Base-by-base conservation (phyloP, 2,888 invertebrate species). In the Agrilus cyanescens region DNA sequence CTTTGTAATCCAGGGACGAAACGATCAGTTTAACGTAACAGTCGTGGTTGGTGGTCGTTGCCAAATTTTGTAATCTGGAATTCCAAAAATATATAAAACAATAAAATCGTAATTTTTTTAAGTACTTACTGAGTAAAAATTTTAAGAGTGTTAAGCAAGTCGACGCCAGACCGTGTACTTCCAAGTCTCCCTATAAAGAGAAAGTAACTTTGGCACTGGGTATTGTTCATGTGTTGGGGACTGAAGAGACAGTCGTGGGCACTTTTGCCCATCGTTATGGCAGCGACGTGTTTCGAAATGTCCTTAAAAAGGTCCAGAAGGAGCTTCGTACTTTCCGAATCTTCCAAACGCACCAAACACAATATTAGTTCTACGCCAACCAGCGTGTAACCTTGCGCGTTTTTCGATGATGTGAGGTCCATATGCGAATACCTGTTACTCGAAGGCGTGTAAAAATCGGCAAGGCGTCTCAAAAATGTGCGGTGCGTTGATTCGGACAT, bases 151-250 rank as follows among this genome's bases (percentile, higher is more conserved):
- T 85, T 83, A 37, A 95, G 74, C 40, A 85, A 73, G 50, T 72
- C 73, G 33, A 82, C 67, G 2, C 87, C 87, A 36, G 73, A 71
- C 40, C 75, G 74, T 6, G 77, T 75, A 49, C 84, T 81, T 53
- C 84, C 83, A 57, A 95, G 74, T 53, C 89, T 82, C 1, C 95
- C 95, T 48, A 95, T 79, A 61, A 93, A 87, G 35, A 96, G 74
- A 67, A 96, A 96, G 71, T 95, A 96, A 71, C 86, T 85, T 65
- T 93, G 93, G 62, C 90, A 88, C 70, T 90, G 84, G 1, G 93
- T 90, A 57, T 82, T 87, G 53, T 81, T 76, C 77, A 91, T 82
- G 61, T 86, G 85, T 53, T 85, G 82, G 1, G 91, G 91, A 63
- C 88, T 88, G 57, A 91, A 86, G 14, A 90, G 68, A 52, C 88